phyloP scores from a whole-genome alignment of 2,797 vertebrate genomes.

The Coendou prehensilis region DNA sequence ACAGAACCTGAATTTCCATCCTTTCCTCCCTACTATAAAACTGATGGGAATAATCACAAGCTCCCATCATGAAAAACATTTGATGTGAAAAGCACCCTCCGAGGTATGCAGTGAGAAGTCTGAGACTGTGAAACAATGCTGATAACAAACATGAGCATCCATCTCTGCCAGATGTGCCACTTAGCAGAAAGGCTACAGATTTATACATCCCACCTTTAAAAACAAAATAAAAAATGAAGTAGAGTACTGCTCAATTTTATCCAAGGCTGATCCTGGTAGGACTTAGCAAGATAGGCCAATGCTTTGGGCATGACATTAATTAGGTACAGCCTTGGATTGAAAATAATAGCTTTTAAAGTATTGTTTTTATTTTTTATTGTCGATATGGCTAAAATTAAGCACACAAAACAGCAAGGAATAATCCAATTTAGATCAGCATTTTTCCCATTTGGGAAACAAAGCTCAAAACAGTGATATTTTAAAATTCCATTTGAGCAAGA shows the following conservation, averaged over 20 bases:
- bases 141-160: neutral
- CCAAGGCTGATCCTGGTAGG: neutral
- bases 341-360: constrained; percentile 36
- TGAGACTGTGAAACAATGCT: neutral
- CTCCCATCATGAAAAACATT: neutral
- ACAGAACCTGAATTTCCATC: neutral
- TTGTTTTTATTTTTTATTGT: constrained; percentile 57
- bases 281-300: constrained; percentile 12
- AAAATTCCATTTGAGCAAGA: constrained; percentile 2
- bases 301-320: neutral
- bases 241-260: neutral
- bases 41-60: neutral
- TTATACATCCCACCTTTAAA: neutral
- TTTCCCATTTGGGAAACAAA: constrained; percentile 30
- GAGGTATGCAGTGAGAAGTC: neutral
- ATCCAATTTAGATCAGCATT: constrained; percentile 1
- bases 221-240: neutral
- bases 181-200: neutral
- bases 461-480: neutral
- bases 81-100: neutral
- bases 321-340: neutral
- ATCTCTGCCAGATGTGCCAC: neutral
- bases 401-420: constrained; percentile 17
- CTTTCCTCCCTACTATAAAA: neutral
- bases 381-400: constrained; percentile 54